Conservation (phyloP, 2,113 vertebrate genomes). For the Nothocercus julius region DNA sequence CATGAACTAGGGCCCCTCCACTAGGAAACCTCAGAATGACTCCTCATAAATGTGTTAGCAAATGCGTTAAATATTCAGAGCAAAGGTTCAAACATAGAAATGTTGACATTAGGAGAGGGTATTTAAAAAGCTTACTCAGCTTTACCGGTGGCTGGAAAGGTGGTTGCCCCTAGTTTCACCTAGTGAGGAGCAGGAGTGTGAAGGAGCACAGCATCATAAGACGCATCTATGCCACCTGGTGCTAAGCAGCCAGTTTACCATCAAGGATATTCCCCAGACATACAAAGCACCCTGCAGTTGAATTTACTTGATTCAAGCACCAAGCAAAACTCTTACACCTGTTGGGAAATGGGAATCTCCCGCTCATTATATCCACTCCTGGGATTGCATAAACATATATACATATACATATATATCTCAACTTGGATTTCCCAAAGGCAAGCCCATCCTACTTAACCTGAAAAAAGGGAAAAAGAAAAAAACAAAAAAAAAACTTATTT, state of each 20-base stretch:
- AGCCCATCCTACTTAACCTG: neutral
- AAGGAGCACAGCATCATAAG: neutral
- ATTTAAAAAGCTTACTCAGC: neutral
- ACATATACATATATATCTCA: no score
- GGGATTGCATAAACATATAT: no score
- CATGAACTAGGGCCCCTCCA: neutral
- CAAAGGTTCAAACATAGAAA: slow-evolving; percentile 4
- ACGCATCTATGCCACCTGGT: neutral
- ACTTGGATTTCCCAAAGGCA: neutral
- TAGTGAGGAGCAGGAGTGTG: neutral
- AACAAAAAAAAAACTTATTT: accelerated
- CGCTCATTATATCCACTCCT: neutral
- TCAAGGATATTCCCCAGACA: neutral
- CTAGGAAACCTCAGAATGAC: neutral
- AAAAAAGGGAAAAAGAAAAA: neutral
- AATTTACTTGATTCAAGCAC: neutral
- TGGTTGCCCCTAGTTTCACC: neutral
- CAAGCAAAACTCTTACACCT: neutral
- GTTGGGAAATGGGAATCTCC: neutral
- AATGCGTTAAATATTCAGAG: slow-evolving; percentile 35
- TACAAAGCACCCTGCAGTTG: neutral
- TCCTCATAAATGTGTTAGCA: slow-evolving; percentile 53
- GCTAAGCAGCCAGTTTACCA: neutral
- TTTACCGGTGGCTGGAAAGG: neutral
- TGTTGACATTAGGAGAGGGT: neutral